Evolutionary conservation across 2,888 invertebrate genomes (phyloP), one percentile per base, ranked within the genome.

Genomic region (Scaptomyza tumidula): DNA sequence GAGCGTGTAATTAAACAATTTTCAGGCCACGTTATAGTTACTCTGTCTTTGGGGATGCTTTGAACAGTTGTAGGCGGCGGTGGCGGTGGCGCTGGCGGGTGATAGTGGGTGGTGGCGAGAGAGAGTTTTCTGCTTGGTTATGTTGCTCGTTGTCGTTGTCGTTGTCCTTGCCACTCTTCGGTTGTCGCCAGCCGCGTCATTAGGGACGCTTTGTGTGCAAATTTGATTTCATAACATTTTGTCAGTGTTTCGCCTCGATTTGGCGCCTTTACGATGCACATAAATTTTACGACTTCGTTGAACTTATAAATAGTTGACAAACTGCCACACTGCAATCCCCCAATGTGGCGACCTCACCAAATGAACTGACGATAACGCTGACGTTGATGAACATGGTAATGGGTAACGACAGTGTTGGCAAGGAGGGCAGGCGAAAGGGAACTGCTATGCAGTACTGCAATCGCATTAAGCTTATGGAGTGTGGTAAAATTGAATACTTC

Each of bases 201-300:
- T 85, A 83, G 81, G 80, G 84, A 74, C 57, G 76, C 69, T 86
- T 88, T 86, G 84, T 83, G 88, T 75, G 78, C 56, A 86, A 88
- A 86, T 85, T 85, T 88, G 86, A 86, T 88, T 85, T 86, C 78
- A 74, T 71, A 83, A 88, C 86, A 85, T 85, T 85, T 88, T 83
- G 86, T 67, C 80, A 75, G 86, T 68, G 76, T 61, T 72, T 68
- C 74, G 81, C 61, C 71, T 54, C 71, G 75, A 84, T 78, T 84
- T 74, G 69, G 53, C 61, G 75, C 60, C 75, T 86, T 84, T 86
- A 84, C 75, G 80, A 80, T 71, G 80, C 69, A 75, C 86, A 84
- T 88, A 86, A 86, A 85, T 75, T 80, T 80, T 39, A 88, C 75
- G 69, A 75, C 67, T 63, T 66, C 75, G 63, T 83, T 80, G 53